A percentile compares a stretch with the other conserved stretches of the same genome.
Conservation (phyloP, 2,113 vertebrate species). For the Mustelus asterias region DNA sequence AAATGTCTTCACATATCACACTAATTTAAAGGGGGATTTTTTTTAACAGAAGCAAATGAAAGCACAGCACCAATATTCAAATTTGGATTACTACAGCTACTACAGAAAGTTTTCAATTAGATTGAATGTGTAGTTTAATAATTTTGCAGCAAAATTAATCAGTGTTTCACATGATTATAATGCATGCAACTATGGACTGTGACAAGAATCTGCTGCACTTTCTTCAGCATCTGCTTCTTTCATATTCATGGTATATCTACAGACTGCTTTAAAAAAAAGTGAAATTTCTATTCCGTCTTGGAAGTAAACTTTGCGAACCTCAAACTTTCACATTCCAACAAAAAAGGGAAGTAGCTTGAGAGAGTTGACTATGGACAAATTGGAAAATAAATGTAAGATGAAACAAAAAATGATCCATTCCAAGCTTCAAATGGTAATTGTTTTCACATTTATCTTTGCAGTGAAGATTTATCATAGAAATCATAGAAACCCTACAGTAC, state of each 20-base stretch:
- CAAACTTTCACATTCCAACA: background rate
- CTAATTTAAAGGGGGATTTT: background rate
- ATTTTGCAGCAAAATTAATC: conserved; percentile 14
- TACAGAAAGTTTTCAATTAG: background rate
- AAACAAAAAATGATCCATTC: background rate
- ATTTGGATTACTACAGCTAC: background rate
- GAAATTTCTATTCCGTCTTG: background rate
- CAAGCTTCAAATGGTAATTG: background rate
- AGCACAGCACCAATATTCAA: background rate
- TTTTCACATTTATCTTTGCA: background rate
- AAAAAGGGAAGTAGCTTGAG: background rate
- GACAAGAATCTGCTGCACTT: background rate
- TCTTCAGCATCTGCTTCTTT: background rate
- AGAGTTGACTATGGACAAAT: background rate
- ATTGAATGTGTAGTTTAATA: background rate
- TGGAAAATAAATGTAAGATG: background rate
- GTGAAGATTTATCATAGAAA: background rate
- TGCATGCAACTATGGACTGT: background rate
- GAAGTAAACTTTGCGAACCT: background rate
- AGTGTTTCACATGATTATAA: background rate
- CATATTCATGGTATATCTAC: background rate
- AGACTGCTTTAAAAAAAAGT: background rate
- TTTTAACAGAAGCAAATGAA: background rate
- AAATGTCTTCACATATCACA: background rate
- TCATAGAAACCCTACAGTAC: too few species aligned